Base-by-base conservation (phyloP, 1,140 invertebrate genomes). In the Halesus radiatus region DNA sequence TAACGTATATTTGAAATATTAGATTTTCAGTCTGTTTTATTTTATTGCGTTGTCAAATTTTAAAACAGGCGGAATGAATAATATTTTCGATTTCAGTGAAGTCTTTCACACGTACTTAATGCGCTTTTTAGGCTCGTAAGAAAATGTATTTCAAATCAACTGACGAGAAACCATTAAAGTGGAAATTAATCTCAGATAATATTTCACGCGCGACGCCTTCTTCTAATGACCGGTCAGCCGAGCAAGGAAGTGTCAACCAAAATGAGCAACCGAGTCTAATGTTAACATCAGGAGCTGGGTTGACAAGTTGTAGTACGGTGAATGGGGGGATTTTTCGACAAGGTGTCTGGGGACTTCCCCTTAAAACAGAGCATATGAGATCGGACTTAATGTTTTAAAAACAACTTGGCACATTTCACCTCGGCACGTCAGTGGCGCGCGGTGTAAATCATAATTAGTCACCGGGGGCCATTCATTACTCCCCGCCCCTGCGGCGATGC, bases 391-490 rank as follows among this genome's bases (percentile, higher is more conserved):
- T 56, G 70, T 74, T 74, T 78, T 78, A 64, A 78, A 78, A 78
- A 78, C 64, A 62, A 52, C 26, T 70, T 70, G 76, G 52, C 76
- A 56, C 26, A 78, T 78, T 56, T 56, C 37, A 56, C 50, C 50
- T 62, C 22, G 32, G 78, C 53, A 53, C 29, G 81, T 73, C 75
- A 76, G 70, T 37, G 26, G 70, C 53, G 70, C 66, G 66, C 66
- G 66, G 66, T 79, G 79, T 80, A 83, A 83, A 83, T 83, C 81
- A 83, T 80, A 83, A 83, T 83, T 83, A 83, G 81, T 83, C 81
- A 83, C 73, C 81, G 76, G 29, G 75, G 70, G 56, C 76, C 81
- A 75, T 83, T 83, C 81, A 80, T 83, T 83, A 83, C 52, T 53
- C 60, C 66, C 58, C 26, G 56, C 53, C 62, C 22, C 50, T 66